Evolutionary conservation across 2,888 invertebrate genomes (phyloP), one percentile per base, ranked within the genome.

Genomic region (Bugula neritina): DNA sequence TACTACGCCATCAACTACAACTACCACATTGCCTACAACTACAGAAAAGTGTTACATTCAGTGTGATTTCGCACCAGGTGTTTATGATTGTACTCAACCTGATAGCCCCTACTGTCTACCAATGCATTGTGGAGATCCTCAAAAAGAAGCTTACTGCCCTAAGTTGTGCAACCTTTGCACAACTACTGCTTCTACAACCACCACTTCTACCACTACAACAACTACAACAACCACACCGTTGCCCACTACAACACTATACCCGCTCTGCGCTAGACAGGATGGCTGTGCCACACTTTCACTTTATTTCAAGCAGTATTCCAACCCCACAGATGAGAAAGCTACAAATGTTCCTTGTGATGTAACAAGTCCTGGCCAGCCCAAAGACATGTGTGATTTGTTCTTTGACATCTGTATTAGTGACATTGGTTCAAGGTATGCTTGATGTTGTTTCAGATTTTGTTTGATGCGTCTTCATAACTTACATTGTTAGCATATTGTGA

Each of bases 351-450:
- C 13, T 13, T 63, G 63, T 63, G 63, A 63, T n/a, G 27, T 63
- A 5, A 63, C 63, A 29, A 31, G 5, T 13, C 31, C 63, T 63
- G 63, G 63, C 5, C 63, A 29, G 63, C 63, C 63, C 27, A 63
- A 63, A 2, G n/a, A 63, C 31, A 23, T 63, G 29, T 63, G 63
- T 31, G 63, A 63, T 31, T 25, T 63, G 21, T 34, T 31, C 29
- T 63, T 63, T 63, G 63, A 63, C n/a, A 63, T 63, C 5, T 63
- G 63, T 27, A 31, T 63, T 31, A 63, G 63, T 31, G 63, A 34
- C n/a, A 31, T 63, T 5, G 63, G 63, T 5, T 27, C 21, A 3
- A 25, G 63, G 63, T 63, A n/a, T n/a, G 57, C 25, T n/a, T n/a
- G n/a, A n/a, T n/a, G n/a, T n/a, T n/a, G n/a, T n/a, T n/a, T n/a